Base-by-base conservation (phyloP, 1,140 invertebrate genomes). In the Periplaneta americana region DNA sequence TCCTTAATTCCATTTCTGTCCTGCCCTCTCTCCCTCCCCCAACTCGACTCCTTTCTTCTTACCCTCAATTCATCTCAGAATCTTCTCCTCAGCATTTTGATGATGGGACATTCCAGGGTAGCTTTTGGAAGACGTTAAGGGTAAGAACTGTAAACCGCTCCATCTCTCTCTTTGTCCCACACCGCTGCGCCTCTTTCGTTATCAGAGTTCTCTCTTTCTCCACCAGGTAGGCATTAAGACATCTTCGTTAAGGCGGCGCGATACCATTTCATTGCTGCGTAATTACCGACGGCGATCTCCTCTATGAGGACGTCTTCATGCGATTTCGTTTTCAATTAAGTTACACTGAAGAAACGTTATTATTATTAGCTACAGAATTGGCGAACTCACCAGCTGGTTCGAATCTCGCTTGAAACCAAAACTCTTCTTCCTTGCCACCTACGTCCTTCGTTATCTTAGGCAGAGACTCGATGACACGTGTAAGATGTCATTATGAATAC, bases 11-110 rank as follows among this genome's bases (percentile, higher is more conserved):
- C 75, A 76, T 75, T 75, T 78, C 75, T 37, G 83, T 37, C 79
- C 66, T 77, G 81, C 81, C 83, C 75, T 84, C 82, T 75, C 80
- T 82, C 78, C 83, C 83, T 48, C 66, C 82, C 76, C 80, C 80
- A 74, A 82, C 83, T 48, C 66, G 22, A 48, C 76, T 74, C 33
- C 80, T 79, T 74, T 80, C 80, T 78, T 79, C 83, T 80, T 80
- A 80, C 79, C 79, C 79, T 80, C 79, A 80, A 80, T 80, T 80
- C 79, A 80, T 80, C 79, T 80, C 79, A 74, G 79, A 80, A 57
- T 80, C 79, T 78, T 80, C 79, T 80, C 22, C 48, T 37, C 79
- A 74, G 33, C 79, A 74, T 80, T 80, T 74, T 80, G 79, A 80
- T 80, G 79, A 80, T 74, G 79, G 66, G 35, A 74, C 31, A 74